A percentile compares a stretch with the other conserved stretches of the same genome.
phyloP scores from a whole-genome alignment of 2,113 vertebrate species.

The Nycticorax nycticorax region DNA sequence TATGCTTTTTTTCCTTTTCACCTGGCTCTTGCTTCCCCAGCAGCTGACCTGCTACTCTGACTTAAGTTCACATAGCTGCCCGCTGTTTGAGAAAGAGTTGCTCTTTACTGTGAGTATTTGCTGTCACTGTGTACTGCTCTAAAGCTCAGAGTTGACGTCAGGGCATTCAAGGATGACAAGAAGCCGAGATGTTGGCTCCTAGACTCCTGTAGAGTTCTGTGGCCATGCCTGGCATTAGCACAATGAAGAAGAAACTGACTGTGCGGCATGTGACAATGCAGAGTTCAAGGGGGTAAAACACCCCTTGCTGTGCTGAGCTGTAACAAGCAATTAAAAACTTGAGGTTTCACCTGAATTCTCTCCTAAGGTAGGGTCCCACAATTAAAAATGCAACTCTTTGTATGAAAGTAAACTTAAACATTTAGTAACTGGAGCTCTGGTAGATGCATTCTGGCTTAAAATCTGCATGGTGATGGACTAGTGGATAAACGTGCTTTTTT shows the following conservation, averaged over 20 bases:
- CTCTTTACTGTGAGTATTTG: not conserved
- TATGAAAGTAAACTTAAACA: not conserved
- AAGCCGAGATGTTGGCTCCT: not conserved
- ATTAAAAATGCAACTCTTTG: not conserved
- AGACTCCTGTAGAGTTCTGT: not conserved
- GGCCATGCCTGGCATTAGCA: not conserved
- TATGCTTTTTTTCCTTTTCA: not conserved
- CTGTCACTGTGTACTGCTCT: not conserved
- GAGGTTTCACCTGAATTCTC: not conserved
- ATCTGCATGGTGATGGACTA: not conserved
- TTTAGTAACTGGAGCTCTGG: not conserved
- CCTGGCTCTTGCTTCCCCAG: not conserved
- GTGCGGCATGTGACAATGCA: not conserved
- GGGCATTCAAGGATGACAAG: not conserved
- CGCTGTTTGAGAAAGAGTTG: not conserved
- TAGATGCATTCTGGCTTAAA: not conserved
- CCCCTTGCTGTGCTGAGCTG: not conserved
- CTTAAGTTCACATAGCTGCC: not conserved
- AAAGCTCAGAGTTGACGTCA: not conserved
- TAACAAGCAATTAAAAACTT: not conserved
- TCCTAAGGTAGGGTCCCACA: not conserved
- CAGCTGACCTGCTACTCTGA: not conserved
- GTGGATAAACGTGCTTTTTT: not conserved
- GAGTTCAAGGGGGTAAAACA: not conserved
- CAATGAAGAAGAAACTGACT: not conserved